Base-by-base conservation (phyloP, 1,140 invertebrate genomes). In the Brachionus koreanus region DNA sequence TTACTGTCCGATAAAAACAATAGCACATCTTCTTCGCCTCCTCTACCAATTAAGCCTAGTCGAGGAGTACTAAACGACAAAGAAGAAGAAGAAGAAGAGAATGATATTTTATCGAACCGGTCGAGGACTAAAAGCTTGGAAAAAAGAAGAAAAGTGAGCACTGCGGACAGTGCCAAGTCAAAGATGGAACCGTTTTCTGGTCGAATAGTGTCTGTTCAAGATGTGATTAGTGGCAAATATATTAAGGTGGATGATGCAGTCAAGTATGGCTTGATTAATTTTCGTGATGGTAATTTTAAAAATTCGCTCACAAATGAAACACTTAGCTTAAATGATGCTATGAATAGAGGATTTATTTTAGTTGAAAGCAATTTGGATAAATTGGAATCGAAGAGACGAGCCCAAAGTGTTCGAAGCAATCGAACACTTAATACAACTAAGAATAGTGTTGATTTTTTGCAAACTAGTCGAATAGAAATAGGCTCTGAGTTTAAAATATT, bases 291-390 rank as follows among this genome's bases (percentile, higher is more conserved):
- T 25, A 46, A 42, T 29, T 74, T 49, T 7, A 74, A 74, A 46
- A 74, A 74, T 74, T 74, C 69, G 5, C n/a, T 74, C 7, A 74
- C 69, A 29, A 46, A 74, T 49, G 23, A 74, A 46, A 74, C 19
- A 1, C 10, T 74, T 19, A 74, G 43, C 9, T 49, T 74, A 19
- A 74, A 74, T 13, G 69, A 74, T 13, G 69, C 69, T 12, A 74
- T 74, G 69, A 43, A 74, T 12, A 23, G 3, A 5, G 69, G 69
- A 1, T 74, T 46, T 10, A 74, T 74, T 74, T 46, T 74, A 46
- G 69, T 74, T 13, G 69, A 74, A 16, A 74, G 69, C 43, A 74
- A 74, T 49, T 16, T 19, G 19, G 33, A 46, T 19, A 25, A 39
- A 16, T 16, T 69, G 13, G 37, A 16, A 12, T 19, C 13, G 10